Evolutionary conservation across 2,797 vertebrate species (phyloP), one percentile per base, ranked within the genome.

Genomic region (Gymnopithys bicolor): DNA sequence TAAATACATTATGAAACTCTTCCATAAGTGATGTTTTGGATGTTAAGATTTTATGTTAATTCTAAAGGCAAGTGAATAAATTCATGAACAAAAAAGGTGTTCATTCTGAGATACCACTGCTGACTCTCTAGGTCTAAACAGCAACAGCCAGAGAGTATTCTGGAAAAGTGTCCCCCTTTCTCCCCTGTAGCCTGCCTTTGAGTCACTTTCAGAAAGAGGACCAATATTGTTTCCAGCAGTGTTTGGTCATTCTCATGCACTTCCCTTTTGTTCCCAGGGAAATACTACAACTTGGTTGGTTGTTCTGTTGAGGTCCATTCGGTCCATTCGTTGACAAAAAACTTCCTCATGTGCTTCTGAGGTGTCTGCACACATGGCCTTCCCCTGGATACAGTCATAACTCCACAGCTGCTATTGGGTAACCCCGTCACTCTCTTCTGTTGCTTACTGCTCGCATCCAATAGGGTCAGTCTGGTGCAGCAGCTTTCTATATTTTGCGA

Each of bases 391-490:
- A 88, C 94, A 89, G 79, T 16, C 58, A 53, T 70, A 66, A 25
- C 55, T 52, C 63, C 68, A 24, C 66, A 79, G 79, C 89, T 96
- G 86, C 79, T 37, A 92, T 91, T 97, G 93, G 95, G 76, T 55
- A 76, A 63, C 91, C 76, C 62, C 0, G 0, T 6, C 2, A 11
- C 48, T 85, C 79, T 69, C 71, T 46, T 55, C 94, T 92, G 93
- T 96, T 96, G 94, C 90, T 96, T 91, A 90, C 87, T 68, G 60
- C 67, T 82, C 43, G 53, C 93, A 76, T 84, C 94, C 95, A 97
- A 96, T 94, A 76, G 81, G 89, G 90, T 92, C 92, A 92, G 58
- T 43, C 94, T 87, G 74, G 59, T 87, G 87, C 92, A 92, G 45
- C 86, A 81, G 84, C 89, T 96, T 96, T 93, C 86, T 75, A 73